Evolutionary conservation across 2,797 vertebrate species (phyloP), one percentile per base, ranked within the genome.

Genomic region (Sebastes hopkinsi): DNA sequence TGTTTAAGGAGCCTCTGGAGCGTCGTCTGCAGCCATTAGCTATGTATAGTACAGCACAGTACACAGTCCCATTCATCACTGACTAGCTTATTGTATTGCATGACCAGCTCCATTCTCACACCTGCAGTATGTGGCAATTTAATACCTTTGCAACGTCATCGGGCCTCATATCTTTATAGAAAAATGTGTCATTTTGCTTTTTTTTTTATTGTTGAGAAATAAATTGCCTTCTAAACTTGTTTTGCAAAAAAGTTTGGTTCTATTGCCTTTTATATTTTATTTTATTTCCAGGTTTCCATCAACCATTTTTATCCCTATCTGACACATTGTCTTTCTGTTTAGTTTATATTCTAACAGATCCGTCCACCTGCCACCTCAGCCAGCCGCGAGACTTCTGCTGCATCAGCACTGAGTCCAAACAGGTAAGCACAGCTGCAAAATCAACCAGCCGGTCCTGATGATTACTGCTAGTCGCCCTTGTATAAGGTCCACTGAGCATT

Each of bases 361-460:
- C 96, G 5, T 96, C 97, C 73, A 80, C 94, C 8, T 99, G 97
- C 85, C 96, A 96, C 72, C 94, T 99, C 80, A 97, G 96, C 89
- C 98, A 98, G 90, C 97, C 97, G 0, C 95, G 98, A 67, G 99
- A 99, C 90, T 99, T 99, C 95, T 99, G 99, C 93, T 99, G 99
- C 92, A 97, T 99, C 93, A 97, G 97, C 83, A 95, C 96, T 1
- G 97, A 97, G 93, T 97, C 96, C 83, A 97, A 96, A 94, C 96
- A 97, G 97, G 98, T 99, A 89, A 95, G 89, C 80, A 65, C 82
- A 78, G 84, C 78, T 83, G 72, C 72, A 62, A 7, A 36, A 69
- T 65, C 22, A 79, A 22, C 79, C 82, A 22, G 54, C 52, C 27
- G 11, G 4, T 12, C 3, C 30, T 10, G 71, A 16, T 79, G 20